These are phyloP conservation scores for Tor tambroides DNA, from an alignment of 2,113 vertebrate species.

Conservation along the genomic window DNA sequence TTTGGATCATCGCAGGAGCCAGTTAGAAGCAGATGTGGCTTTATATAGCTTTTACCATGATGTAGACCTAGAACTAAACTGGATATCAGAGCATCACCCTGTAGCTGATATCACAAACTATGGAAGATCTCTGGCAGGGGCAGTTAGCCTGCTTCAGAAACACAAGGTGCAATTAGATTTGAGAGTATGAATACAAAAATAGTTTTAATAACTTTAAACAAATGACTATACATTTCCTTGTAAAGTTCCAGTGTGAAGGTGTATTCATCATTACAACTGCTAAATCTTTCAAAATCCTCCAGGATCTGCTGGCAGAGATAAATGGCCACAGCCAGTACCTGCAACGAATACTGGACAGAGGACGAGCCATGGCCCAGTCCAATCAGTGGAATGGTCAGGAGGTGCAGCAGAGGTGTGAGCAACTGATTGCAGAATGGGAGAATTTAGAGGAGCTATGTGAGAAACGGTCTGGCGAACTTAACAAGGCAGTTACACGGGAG, in stretches of 20 bases:
- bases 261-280: conserved; percentile 2
- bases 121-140: conserved; percentile 74
- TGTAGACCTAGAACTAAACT: conserved; percentile 80
- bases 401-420: conserved; percentile 74
- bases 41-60: conserved; percentile 83
- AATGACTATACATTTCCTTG: background rate
- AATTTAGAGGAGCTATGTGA: conserved; percentile 80
- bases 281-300: conserved; percentile 22
- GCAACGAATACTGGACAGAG: conserved; percentile 77
- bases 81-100: conserved; percentile 82
- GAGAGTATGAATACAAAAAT: background rate
- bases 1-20: conserved; percentile 69
- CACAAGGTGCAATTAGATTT: conserved; percentile 79
- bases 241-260: background rate
- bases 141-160: conserved; percentile 78
- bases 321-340: conserved; percentile 80
- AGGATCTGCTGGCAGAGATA: conserved; percentile 83
- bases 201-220: background rate
- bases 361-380: conserved; percentile 68
- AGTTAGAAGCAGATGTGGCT: conserved; percentile 80
- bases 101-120: conserved; percentile 65
- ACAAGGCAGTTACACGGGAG: conserved; percentile 77
- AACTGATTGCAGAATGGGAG: conserved; percentile 79
- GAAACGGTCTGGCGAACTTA: conserved; percentile 74
- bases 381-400: conserved; percentile 72